Base-by-base conservation (phyloP, 2,797 vertebrate genomes). In the Mareca penelope region DNA sequence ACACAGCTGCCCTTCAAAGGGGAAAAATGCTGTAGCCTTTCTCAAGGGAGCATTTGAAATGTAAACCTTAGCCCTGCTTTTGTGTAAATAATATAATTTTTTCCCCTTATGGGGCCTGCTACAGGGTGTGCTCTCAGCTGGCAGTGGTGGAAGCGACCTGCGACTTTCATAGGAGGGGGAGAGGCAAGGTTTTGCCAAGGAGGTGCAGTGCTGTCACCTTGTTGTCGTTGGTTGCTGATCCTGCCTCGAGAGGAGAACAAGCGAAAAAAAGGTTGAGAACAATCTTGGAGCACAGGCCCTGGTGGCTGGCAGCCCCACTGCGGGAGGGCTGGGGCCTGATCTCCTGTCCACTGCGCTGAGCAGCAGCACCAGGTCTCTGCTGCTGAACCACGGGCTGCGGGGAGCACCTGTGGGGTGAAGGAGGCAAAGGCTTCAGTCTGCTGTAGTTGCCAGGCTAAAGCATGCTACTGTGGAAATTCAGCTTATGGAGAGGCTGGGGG, bases 131-230 rank as follows among this genome's bases (percentile, higher is more conserved):
- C 33, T 40, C 21, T 33, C 7, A 4, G 53, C 61, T 87, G 57
- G 2, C 46, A 77, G 88, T 44, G 28, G 59, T 65, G 59, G 28
- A 7, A 24, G 50, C 44, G 37, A 7, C 1, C 2, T 5, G 28
- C 67, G 50, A 53, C 57, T 46, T 40, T 40, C 9, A 4, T 15
- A 70, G 78, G 22, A 70, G 29, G 6, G 26, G 37, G 33, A 69
- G 9, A 55, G 31, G 24, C 40, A 21, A 42, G 59, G 19, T 33
- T 13, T 53, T 23, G 10, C 31, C 1, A 1, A 1, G 55, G 76
- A 35, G 31, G 9, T 26, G 26, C 5, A 4, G 22, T 4, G 73
- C 22, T 39, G 19, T 21, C 3, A 0, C 2, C 0, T 29, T 24
- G 68, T 60, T 60, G 59, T 72, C 73, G 12, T 46, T 57, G 72